Conservation (phyloP, 2,113 vertebrate genomes). For the Puntigrus tetrazona region DNA sequence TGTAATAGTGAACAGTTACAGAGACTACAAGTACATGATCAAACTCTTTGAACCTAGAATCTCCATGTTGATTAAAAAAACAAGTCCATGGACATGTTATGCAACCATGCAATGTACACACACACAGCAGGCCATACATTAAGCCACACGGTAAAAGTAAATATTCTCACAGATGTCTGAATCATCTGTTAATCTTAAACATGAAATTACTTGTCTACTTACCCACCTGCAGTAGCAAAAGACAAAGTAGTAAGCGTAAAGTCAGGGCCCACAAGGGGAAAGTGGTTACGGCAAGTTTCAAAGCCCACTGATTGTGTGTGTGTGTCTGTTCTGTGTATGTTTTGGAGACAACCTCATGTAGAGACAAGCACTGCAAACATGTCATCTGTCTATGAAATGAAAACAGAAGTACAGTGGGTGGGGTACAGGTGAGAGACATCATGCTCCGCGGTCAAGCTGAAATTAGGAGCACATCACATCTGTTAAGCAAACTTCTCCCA, state of each 20-base stretch:
- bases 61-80: not conserved
- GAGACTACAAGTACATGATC: not conserved
- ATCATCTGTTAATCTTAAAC: constrained; percentile 24
- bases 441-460: constrained; percentile 1
- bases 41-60: not conserved
- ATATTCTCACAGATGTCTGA: constrained; percentile 36
- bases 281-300: not conserved
- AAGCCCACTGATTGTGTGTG: not conserved
- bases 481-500: constrained; percentile 62
- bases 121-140: not conserved
- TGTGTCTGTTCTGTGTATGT: constrained; percentile 23
- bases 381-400: constrained; percentile 52
- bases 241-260: not conserved
- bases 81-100: not conserved
- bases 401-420: constrained; percentile 55
- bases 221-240: constrained; percentile 40
- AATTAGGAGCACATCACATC: constrained; percentile 45
- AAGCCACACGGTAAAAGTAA: not conserved
- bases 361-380: constrained; percentile 57
- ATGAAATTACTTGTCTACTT: constrained; percentile 44
- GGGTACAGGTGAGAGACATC: constrained; percentile 32
- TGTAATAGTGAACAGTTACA: not conserved
- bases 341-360: constrained; percentile 34
- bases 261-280: constrained; percentile 17
- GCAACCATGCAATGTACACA: not conserved